These are phyloP conservation scores for Gastrophryne carolinensis DNA, from an alignment of 2,797 vertebrate species.

Conservation along the genomic window DNA sequence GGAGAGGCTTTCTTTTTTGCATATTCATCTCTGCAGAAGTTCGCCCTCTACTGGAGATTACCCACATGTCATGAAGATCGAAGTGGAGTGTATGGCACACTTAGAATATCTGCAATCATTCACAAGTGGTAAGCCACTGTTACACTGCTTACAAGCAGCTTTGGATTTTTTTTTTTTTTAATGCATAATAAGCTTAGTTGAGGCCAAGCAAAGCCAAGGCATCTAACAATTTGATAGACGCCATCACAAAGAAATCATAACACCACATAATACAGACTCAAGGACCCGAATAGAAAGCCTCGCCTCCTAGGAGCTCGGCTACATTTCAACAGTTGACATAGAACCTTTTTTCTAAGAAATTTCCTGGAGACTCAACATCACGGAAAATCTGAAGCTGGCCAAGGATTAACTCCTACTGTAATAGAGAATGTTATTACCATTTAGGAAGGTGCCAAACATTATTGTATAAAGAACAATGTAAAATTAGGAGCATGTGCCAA, in stretches of 20 bases:
- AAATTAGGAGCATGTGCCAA: not conserved
- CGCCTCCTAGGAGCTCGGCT: conserved; percentile 42
- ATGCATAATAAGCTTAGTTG: conserved; percentile 50
- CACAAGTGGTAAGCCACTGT: conserved; percentile 48
- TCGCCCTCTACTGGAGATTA: too few relatives aligned
- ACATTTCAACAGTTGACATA: conserved; percentile 47
- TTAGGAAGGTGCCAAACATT: conserved; percentile 1
- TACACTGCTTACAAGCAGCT: conserved; percentile 44
- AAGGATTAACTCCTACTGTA: conserved; percentile 41
- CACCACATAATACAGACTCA: conserved; percentile 47
- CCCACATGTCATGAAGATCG: too few relatives aligned
- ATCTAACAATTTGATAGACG: conserved; percentile 33
- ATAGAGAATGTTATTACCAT: conserved; percentile 13
- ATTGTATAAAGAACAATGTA: not conserved
- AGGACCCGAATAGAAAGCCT: conserved; percentile 44
- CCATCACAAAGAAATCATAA: conserved; percentile 50
- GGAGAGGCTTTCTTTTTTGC: too few relatives aligned
- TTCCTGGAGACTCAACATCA: conserved; percentile 32
- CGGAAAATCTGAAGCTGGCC: conserved; percentile 5
- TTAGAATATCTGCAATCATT: conserved; percentile 44
- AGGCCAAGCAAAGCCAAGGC: conserved; percentile 43
- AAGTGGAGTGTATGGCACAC: too few relatives aligned
- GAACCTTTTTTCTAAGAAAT: conserved; percentile 28
- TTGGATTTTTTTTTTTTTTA: conserved; percentile 15
- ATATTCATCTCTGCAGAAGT: too few relatives aligned